Evolutionary conservation across 1,140 invertebrate species (phyloP).

Genomic region (Cepaea nemoralis): DNA sequence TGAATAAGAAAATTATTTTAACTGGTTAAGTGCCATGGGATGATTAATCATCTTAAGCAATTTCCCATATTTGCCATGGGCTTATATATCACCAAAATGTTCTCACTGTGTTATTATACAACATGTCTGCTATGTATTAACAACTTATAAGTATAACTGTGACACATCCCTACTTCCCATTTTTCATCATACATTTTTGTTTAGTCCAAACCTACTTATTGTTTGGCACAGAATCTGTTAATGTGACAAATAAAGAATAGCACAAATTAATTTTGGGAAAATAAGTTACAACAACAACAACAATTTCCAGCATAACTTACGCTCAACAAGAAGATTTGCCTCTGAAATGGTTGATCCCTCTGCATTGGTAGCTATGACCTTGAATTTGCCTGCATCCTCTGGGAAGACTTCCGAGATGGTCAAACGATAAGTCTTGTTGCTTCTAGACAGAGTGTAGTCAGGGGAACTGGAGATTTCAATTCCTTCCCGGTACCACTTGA

Average conservation of each 20-base stretch:
- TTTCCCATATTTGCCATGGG: too few species aligned
- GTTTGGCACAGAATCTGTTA: too few species aligned
- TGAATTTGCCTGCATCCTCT: constrained; percentile 91
- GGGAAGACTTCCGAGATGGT: constrained; percentile 96
- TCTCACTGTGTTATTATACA: too few species aligned
- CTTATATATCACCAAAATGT: too few species aligned
- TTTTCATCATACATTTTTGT: too few species aligned
- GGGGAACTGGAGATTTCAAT: constrained; percentile 63
- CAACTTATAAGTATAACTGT: too few species aligned
- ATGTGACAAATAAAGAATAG: not conserved
- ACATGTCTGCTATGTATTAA: not conserved
- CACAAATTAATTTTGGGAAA: constrained; percentile 9
- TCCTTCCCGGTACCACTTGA: constrained; percentile 83
- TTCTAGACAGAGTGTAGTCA: constrained; percentile 66
- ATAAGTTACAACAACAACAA: not conserved
- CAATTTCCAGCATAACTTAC: too few species aligned
- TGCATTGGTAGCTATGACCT: constrained; percentile 89
- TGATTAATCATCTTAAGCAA: too few species aligned
- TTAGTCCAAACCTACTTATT: too few species aligned
- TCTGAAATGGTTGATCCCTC: constrained; percentile 81
- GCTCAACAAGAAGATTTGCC: constrained; percentile 62
- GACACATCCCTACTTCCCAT: too few species aligned
- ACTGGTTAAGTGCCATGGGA: too few species aligned
- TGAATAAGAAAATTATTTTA: too few species aligned
- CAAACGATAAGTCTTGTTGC: constrained; percentile 76